A percentile compares a stretch with the other conserved stretches of the same genome.
Conservation (phyloP, 2,888 invertebrate genomes). For the Lapara coniferarum region DNA sequence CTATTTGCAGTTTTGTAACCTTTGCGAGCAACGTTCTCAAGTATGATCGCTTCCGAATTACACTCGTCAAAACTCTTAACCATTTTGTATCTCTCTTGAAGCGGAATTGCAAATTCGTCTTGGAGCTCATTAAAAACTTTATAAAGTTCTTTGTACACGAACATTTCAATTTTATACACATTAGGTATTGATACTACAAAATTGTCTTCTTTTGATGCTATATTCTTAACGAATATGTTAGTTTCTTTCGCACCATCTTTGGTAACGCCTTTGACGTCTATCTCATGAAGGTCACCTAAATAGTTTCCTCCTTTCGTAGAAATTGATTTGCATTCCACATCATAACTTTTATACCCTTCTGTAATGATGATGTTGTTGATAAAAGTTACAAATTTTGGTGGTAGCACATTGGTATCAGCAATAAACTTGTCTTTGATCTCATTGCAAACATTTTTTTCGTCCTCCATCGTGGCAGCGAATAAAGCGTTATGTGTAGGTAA, state of each 20-base stretch:
- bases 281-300: conserved; percentile 50
- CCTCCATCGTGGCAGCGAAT: neutral
- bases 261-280: conserved; percentile 55
- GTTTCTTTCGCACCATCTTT: conserved; percentile 48
- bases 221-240: conserved; percentile 56
- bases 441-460: neutral
- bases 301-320: conserved; percentile 57
- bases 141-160: conserved; percentile 53
- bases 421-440: neutral
- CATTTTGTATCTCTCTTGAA: conserved; percentile 48
- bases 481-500: neutral
- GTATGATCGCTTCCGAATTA: conserved; percentile 47
- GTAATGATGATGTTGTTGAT: conserved; percentile 39
- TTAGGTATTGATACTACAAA: conserved; percentile 40
- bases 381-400: conserved; percentile 35
- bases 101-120: conserved; percentile 50
- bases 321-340: conserved; percentile 39
- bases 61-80: conserved; percentile 53
- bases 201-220: conserved; percentile 36
- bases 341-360: conserved; percentile 43
- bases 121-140: conserved; percentile 53
- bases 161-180: conserved; percentile 49
- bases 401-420: conserved; percentile 5
- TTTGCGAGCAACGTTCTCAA: conserved; percentile 56
- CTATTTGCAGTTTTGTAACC: conserved; percentile 53